Evolutionary conservation across 2,797 vertebrate species (phyloP).

Genomic region (Lithobates sylvaticus): DNA sequence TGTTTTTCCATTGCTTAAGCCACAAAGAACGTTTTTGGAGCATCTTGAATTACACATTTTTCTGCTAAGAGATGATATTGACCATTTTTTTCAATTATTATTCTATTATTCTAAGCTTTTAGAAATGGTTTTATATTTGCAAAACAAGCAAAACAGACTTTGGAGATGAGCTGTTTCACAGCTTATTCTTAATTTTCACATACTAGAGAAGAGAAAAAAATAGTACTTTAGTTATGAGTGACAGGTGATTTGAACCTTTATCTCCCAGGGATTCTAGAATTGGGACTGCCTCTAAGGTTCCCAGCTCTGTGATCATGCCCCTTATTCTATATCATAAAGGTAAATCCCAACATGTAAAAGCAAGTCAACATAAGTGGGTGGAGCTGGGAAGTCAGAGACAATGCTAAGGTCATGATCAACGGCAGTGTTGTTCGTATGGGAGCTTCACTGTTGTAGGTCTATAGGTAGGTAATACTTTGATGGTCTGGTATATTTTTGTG

Average conservation of each 20-base stretch:
- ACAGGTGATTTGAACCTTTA: not conserved
- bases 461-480: too few relatives aligned
- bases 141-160: slow-evolving; percentile 1
- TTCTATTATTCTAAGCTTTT: slow-evolving; percentile 28
- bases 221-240: not conserved
- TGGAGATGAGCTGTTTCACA: not conserved
- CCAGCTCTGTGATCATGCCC: not conserved
- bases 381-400: too few relatives aligned
- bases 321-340: not conserved
- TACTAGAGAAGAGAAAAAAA: not conserved
- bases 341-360: too few relatives aligned
- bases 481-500: too few relatives aligned
- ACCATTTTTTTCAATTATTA: slow-evolving; percentile 28
- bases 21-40: slow-evolving; percentile 20
- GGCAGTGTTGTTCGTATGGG: too few relatives aligned
- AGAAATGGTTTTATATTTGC: slow-evolving; percentile 17
- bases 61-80: slow-evolving; percentile 30
- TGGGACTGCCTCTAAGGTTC: not conserved
- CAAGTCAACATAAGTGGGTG: too few relatives aligned
- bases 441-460: too few relatives aligned
- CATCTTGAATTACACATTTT: slow-evolving; percentile 34
- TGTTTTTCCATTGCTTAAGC: slow-evolving; percentile 46
- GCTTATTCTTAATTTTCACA: not conserved
- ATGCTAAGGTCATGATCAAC: too few relatives aligned
- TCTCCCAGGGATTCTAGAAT: not conserved